Conservation (phyloP, 2,113 vertebrate species). For the Eublepharis macularius region DNA sequence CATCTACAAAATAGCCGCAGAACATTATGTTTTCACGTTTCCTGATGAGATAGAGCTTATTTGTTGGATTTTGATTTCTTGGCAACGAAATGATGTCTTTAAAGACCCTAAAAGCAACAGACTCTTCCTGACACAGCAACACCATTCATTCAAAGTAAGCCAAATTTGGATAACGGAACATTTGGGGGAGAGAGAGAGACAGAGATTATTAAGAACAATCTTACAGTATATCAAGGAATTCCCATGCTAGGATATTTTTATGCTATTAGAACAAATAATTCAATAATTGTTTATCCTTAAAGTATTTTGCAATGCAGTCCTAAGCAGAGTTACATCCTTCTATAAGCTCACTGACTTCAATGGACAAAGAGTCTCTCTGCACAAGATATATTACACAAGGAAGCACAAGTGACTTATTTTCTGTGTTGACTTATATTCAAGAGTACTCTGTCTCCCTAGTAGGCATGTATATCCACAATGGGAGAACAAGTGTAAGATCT, state of each 20-base stretch:
- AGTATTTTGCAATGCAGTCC: too few species aligned
- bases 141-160: constrained; percentile 3
- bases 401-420: too few species aligned
- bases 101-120: background rate
- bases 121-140: background rate
- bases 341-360: too few species aligned
- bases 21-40: background rate
- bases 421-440: too few species aligned
- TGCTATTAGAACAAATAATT: accelerated
- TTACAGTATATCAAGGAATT: background rate
- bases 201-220: background rate
- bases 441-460: too few species aligned
- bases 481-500: too few species aligned
- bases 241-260: background rate
- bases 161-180: background rate
- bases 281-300: accelerated
- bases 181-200: background rate
- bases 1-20: background rate
- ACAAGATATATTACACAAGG: too few species aligned
- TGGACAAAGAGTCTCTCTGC: too few species aligned
- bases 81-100: background rate
- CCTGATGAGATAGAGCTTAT: background rate
- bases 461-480: too few species aligned
- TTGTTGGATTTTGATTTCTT: background rate
- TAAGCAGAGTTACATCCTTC: too few species aligned